These are phyloP conservation scores for Apotomis turbidana DNA, from an alignment of 2,888 invertebrate species.

Conservation along the genomic window DNA sequence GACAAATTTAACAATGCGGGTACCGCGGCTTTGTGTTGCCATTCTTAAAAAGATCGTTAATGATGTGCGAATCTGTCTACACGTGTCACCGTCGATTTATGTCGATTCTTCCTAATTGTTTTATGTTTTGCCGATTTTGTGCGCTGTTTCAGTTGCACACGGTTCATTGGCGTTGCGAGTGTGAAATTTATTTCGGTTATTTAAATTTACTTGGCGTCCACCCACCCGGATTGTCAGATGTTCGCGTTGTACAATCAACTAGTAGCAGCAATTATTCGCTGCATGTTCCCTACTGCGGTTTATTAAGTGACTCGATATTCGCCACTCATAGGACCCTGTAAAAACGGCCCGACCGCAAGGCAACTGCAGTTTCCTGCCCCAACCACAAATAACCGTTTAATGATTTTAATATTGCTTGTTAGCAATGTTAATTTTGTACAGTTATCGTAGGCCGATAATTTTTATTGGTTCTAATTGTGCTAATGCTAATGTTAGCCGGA, in stretches of 20 bases:
- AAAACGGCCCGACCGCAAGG: conserved; percentile 70
- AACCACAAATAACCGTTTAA: conserved; percentile 70
- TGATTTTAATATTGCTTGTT: conserved; percentile 68
- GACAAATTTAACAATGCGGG: conserved; percentile 81
- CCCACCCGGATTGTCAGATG: conserved; percentile 38
- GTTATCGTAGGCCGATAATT: conserved; percentile 58
- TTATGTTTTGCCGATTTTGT: conserved; percentile 54
- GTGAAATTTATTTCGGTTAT: conserved; percentile 24
- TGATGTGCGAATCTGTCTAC: conserved; percentile 77
- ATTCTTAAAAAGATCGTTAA: conserved; percentile 65
- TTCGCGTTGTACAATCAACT: conserved; percentile 43
- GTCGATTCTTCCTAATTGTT: conserved; percentile 59
- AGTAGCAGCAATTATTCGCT: conserved; percentile 53
- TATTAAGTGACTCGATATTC: conserved; percentile 54
- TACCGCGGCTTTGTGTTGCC: conserved; percentile 50
- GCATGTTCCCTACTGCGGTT: conserved; percentile 49
- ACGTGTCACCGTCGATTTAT: conserved; percentile 69
- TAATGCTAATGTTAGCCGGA: conserved; percentile 27
- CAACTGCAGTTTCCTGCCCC: conserved; percentile 72
- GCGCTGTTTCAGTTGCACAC: conserved; percentile 48
- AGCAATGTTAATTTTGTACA: conserved; percentile 66
- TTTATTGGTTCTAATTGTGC: conserved; percentile 43
- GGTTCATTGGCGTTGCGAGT: conserved; percentile 45
- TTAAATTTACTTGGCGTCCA: conserved; percentile 28
- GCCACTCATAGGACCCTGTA: conserved; percentile 56